These are phyloP conservation scores for Zeuzera pyrina DNA, from an alignment of 2,888 invertebrate genomes.

Conservation along the genomic window DNA sequence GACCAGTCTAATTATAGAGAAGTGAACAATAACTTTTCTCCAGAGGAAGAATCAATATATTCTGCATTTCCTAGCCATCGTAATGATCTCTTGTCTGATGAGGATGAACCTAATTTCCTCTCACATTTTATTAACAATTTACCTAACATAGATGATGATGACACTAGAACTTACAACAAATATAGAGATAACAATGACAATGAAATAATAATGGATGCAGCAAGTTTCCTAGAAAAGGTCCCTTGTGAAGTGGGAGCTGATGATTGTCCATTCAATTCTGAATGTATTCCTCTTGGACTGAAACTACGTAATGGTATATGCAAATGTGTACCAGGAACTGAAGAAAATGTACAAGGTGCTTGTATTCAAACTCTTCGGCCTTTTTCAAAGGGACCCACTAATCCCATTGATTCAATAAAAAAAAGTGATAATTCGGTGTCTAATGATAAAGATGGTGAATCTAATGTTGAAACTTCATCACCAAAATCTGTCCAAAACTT, in stretches of 20 bases:
- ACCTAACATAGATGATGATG: constrained; percentile 51
- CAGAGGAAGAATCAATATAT: constrained; percentile 55
- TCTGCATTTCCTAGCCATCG: constrained; percentile 42
- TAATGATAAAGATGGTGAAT: constrained; percentile 31
- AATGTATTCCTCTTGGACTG: constrained; percentile 72
- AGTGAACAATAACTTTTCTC: constrained; percentile 45
- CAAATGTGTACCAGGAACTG: constrained; percentile 78
- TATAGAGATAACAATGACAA: constrained; percentile 50
- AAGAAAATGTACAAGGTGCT: constrained; percentile 47
- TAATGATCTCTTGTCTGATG: constrained; percentile 42
- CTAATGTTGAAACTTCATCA: constrained; percentile 45
- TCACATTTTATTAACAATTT: constrained; percentile 54
- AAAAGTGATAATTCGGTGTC: constrained; percentile 33
- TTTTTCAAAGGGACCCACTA: constrained; percentile 53
- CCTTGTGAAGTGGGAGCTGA: constrained; percentile 75
- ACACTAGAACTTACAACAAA: constrained; percentile 42
- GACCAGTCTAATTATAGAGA: constrained; percentile 59
- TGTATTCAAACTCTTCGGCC: constrained; percentile 45
- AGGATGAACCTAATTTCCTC: constrained; percentile 50
- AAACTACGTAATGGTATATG: constrained; percentile 80
- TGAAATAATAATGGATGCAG: constrained; percentile 65
- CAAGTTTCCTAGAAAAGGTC: constrained; percentile 60
- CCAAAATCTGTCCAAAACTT: constrained; percentile 76
- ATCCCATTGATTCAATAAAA: constrained; percentile 42
- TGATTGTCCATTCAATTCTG: constrained; percentile 79